These are phyloP conservation scores for Falco biarmicus DNA, from an alignment of 2,797 vertebrate species.

Conservation along the genomic window DNA sequence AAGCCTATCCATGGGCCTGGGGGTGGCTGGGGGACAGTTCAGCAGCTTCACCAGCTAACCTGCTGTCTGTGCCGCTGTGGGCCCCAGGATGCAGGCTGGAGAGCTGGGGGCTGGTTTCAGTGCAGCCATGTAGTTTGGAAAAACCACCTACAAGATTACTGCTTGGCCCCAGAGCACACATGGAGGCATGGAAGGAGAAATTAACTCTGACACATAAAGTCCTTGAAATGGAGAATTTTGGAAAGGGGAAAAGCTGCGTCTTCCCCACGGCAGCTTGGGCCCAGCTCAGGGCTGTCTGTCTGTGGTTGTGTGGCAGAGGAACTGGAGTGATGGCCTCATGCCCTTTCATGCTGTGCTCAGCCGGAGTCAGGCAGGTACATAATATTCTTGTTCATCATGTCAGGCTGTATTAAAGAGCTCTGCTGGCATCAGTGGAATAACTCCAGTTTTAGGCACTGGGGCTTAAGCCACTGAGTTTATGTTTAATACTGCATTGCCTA, in stretches of 20 bases:
- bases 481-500: background rate
- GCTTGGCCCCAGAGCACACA: background rate
- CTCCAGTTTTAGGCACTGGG: background rate
- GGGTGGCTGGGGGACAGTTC: background rate
- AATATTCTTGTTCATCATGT: background rate
- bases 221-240: background rate
- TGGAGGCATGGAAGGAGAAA: background rate
- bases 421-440: background rate
- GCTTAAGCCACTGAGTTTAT: background rate
- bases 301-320: background rate
- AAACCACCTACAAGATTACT: background rate
- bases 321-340: background rate
- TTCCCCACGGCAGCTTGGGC: background rate
- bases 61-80: accelerated
- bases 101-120: background rate
- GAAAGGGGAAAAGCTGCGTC: background rate
- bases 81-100: background rate
- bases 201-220: background rate
- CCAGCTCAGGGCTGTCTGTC: background rate
- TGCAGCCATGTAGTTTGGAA: background rate
- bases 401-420: background rate
- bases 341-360: background rate
- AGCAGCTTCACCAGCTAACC: background rate
- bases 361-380: background rate
- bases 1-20: background rate